Percentiles rank a stretch among this genome's conserved stretches.
phyloP scores from a whole-genome alignment of 2,113 vertebrate genomes.

The Crotalus tigris region DNA sequence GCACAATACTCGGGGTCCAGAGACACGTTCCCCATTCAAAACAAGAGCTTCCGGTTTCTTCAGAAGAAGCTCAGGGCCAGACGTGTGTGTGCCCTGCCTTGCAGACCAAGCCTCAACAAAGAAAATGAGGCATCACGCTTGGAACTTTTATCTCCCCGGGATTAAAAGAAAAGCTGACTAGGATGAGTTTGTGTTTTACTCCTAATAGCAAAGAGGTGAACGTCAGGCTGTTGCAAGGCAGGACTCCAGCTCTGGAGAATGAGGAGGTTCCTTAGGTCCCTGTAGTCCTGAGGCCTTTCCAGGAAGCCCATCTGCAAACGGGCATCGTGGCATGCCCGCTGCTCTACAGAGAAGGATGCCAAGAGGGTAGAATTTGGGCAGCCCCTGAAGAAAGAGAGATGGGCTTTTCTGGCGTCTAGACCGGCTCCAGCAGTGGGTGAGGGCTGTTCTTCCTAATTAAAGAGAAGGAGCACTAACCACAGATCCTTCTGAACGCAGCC shows the following conservation, averaged over 20 bases:
- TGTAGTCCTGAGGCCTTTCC: background rate
- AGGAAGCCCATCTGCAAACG: background rate
- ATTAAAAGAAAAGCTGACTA: background rate
- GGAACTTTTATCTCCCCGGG: background rate
- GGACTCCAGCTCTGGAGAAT: background rate
- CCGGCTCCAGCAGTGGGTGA: fast-evolving
- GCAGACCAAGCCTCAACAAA: background rate
- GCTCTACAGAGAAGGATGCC: background rate
- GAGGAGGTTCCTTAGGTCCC: background rate
- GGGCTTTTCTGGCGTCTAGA: background rate
- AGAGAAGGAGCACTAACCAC: background rate
- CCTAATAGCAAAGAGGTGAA: background rate
- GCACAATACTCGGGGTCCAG: background rate
- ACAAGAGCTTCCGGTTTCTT: background rate
- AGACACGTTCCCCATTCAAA: background rate
- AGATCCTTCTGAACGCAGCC: background rate
- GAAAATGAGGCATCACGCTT: fast-evolving
- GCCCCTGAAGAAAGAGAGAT: background rate
- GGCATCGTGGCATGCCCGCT: background rate
- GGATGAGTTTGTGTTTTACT: background rate
- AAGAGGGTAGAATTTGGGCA: background rate
- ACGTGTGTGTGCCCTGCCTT: background rate
- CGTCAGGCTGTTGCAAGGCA: constrained; percentile 7
- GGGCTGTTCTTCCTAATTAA: background rate
- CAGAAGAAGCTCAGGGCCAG: background rate